Conservation (phyloP, 2,797 vertebrate species). For the Pseudochaenichthys georgianus region DNA sequence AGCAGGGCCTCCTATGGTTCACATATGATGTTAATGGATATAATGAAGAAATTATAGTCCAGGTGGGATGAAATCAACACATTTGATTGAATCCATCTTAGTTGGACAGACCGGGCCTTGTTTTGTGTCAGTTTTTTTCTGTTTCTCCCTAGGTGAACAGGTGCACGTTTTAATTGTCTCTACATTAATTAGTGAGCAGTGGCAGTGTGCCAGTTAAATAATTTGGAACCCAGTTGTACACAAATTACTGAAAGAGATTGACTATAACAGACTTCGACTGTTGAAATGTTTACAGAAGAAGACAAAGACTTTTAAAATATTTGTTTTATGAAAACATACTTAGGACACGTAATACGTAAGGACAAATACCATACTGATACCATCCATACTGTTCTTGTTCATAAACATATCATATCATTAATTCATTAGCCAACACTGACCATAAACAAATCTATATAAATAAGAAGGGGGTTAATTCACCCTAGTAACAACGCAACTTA, state of each 20-base stretch:
- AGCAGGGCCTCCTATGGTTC: neutral
- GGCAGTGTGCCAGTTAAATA: neutral
- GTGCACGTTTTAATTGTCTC: neutral
- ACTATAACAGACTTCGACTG: neutral
- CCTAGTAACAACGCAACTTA: neutral
- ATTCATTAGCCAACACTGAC: neutral
- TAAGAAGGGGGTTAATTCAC: neutral
- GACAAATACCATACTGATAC: neutral
- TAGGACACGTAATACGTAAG: no score
- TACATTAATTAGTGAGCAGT: neutral
- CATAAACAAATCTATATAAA: neutral
- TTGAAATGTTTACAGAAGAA: neutral
- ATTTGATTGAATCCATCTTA: neutral
- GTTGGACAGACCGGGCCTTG: neutral
- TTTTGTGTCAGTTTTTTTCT: neutral
- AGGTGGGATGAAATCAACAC: neutral
- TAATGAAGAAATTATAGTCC: neutral
- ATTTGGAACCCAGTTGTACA: neutral
- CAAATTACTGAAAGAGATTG: neutral
- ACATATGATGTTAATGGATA: neutral
- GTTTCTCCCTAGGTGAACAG: neutral
- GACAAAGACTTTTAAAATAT: neutral
- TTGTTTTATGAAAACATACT: conserved; percentile 5
- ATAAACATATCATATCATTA: neutral
- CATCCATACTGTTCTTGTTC: neutral